Evolutionary conservation across 2,113 vertebrate genomes (phyloP).

Genomic region (Oryctolagus cuniculus): mOryCun1.1 NC_091436.1:52375001-52375500

Average conservation of each 20-base stretch:
- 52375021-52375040: not conserved
- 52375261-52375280: not conserved
- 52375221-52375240: not conserved
- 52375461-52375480: too few species aligned
- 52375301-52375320: too few species aligned
- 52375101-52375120: not conserved
- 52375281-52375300: too few species aligned
- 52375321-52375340: too few species aligned
- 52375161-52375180: not conserved
- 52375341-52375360: too few species aligned
- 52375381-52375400: too few species aligned
- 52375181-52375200: not conserved
- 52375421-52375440: too few species aligned
- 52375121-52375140: conserved; percentile 16
- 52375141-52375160: not conserved
- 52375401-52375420: too few species aligned
- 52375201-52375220: not conserved
- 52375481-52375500: too few species aligned
- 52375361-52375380: too few species aligned
- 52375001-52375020: not conserved
- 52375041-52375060: not conserved
- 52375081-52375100: not conserved
- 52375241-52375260: not conserved
- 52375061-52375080: not conserved
- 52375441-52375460: too few species aligned